These are phyloP conservation scores for Pocota personata DNA, from an alignment of 2,888 invertebrate species.

Conservation along the genomic window DNA sequence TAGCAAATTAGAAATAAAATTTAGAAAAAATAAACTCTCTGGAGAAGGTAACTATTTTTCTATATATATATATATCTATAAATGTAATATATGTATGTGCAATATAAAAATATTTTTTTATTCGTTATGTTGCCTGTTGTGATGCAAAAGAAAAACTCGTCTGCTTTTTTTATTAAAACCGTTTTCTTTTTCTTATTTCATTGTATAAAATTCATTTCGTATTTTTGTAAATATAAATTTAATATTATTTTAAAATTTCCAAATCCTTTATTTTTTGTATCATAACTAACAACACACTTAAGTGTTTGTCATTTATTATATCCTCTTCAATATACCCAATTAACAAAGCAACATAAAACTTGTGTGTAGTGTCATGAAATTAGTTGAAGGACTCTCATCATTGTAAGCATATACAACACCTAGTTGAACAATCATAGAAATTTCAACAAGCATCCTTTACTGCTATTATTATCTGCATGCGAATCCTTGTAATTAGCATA, in stretches of 20 bases:
- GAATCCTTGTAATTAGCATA: constrained; percentile 71
- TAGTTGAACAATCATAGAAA: constrained; percentile 56
- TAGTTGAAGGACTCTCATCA: constrained; percentile 53
- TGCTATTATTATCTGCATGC: constrained; percentile 58
- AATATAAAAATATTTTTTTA: constrained; percentile 24
- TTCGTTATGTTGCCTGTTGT: constrained; percentile 57
- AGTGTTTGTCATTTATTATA: not conserved
- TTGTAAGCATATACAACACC: constrained; percentile 48
- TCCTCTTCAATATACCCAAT: not conserved
- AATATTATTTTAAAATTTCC: not conserved
- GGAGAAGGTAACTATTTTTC: constrained; percentile 66
- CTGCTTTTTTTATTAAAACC: constrained; percentile 35
- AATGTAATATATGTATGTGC: constrained; percentile 61
- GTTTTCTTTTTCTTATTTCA: not conserved
- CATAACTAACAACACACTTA: constrained; percentile 27
- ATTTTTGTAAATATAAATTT: constrained; percentile 5
- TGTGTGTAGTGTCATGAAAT: constrained; percentile 31
- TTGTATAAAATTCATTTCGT: constrained; percentile 10
- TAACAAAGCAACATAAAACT: constrained; percentile 39
- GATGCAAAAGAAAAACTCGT: constrained; percentile 53
- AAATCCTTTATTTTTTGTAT: not conserved
- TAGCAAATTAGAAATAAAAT: constrained; percentile 24
- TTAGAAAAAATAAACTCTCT: constrained; percentile 52
- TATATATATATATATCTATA: constrained; percentile 28
- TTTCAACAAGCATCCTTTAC: constrained; percentile 55